Percentiles rank a stretch among this genome's conserved stretches.
These are phyloP conservation scores for Columbina picui DNA, from an alignment of 2,113 vertebrate genomes.

Conservation along the genomic window DNA sequence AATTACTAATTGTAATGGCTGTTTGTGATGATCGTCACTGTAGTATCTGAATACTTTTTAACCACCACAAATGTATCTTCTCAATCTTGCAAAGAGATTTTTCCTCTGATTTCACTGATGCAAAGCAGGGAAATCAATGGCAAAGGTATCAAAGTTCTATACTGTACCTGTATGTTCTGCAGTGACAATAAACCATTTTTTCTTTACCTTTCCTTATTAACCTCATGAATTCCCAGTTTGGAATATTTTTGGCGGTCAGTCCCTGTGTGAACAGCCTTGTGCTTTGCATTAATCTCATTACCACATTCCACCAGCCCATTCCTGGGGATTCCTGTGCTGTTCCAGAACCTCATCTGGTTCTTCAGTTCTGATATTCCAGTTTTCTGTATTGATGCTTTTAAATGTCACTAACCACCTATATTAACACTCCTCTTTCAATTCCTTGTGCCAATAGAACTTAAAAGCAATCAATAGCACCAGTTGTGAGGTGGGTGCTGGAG, in stretches of 20 bases:
- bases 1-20: conserved; percentile 12
- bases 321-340: background rate
- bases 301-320: background rate
- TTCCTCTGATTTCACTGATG: background rate
- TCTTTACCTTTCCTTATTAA: background rate
- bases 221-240: background rate
- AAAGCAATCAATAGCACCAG: background rate
- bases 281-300: conserved; percentile 30
- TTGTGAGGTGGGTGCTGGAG: background rate
- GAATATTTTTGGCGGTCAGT: background rate
- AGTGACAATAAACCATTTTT: background rate
- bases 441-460: background rate
- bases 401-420: background rate
- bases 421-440: background rate
- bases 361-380: background rate
- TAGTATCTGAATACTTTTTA: background rate
- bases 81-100: background rate
- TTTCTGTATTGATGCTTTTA: background rate
- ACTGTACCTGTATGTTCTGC: background rate
- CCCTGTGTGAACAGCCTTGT: background rate
- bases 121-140: background rate
- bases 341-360: background rate
- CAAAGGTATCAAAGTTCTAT: background rate
- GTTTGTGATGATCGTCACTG: background rate
- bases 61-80: background rate